Base-by-base conservation (phyloP, 2,797 vertebrate genomes). In the Furcifer pardalis region DNA sequence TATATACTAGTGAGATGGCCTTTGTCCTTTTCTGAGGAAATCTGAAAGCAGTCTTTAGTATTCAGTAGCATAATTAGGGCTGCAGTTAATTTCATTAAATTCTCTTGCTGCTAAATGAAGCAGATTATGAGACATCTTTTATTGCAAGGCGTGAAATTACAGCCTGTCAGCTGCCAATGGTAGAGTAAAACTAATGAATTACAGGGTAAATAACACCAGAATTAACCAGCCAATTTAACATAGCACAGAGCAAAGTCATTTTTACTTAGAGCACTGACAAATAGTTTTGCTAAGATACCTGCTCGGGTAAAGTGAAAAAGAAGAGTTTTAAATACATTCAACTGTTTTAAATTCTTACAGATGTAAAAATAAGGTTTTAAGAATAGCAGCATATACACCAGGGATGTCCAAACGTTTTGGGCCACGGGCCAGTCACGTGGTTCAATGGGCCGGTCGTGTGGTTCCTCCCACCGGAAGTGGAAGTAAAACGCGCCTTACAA, bases 41-140 rank as follows among this genome's bases (percentile, higher is more conserved):
- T 97, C 95, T 96, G 97, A 97, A 97, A 97, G 97, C 96, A 93
- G 96, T 98, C 98, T 97, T 99, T 99, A 98, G 98, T 98, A 99
- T 98, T 98, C 98, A 97, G 97, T 96, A 97, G 98, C 97, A 97
- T 99, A 99, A 99, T 99, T 99, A 99, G 98, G 96, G 96, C 97
- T 94, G 97, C 97, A 97, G 97, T 98, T 99, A 99, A 99, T 99
- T 99, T 99, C 98, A 99, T 99, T 99, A 99, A 98, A 99, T 98
- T 97, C 98, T 98, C 97, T 97, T 97, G 97, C 98, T 98, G 98
- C 98, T 99, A 99, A 99, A 99, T 99, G 98, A 98, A 98, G 97
- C 98, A 98, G 98, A 98, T 99, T 99, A 99, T 97, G 97, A 98
- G 98, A 98, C 98, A 99, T 99, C 98, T 99, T 99, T 99, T 99